These are phyloP conservation scores for Mesorhabditis spiculigera DNA, from an alignment of 2,888 invertebrate species.

Conservation along the genomic window DNA sequence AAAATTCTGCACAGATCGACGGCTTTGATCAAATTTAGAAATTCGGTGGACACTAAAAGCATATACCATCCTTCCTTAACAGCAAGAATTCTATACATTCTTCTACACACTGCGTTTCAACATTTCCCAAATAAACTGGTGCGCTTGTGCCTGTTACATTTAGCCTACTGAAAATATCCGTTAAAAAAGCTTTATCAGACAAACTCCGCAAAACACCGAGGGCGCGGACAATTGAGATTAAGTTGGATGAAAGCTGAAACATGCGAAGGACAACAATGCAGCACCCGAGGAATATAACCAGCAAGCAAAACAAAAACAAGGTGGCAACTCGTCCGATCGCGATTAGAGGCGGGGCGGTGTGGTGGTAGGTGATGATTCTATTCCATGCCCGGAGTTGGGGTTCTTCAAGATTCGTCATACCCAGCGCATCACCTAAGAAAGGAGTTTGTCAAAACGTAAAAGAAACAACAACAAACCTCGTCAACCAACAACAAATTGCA, in stretches of 20 bases:
- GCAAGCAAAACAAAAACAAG: background rate
- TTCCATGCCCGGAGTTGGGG: constrained; percentile 7
- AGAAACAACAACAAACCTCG: constrained; percentile 71
- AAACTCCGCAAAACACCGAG: no score
- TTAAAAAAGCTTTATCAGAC: no score
- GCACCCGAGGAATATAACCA: background rate
- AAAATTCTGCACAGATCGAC: no score
- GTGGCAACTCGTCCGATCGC: background rate
- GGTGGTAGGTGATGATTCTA: background rate
- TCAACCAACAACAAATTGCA: constrained; percentile 94
- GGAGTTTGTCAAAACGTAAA: background rate
- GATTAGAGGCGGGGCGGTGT: background rate
- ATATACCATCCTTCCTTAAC: no score
- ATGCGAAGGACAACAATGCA: background rate
- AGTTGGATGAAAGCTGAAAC: background rate
- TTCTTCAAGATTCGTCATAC: constrained; percentile 56
- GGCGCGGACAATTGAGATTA: background rate
- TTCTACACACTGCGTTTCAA: no score
- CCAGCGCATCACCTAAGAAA: constrained; percentile 70
- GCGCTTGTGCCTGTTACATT: no score
- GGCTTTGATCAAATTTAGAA: no score
- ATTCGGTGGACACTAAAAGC: no score
- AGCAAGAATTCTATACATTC: no score
- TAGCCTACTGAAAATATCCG: no score
- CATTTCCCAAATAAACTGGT: no score